These are phyloP conservation scores for Dyspetes luteomarginatus DNA, from an alignment of 2,888 invertebrate species.

Conservation along the genomic window DNA sequence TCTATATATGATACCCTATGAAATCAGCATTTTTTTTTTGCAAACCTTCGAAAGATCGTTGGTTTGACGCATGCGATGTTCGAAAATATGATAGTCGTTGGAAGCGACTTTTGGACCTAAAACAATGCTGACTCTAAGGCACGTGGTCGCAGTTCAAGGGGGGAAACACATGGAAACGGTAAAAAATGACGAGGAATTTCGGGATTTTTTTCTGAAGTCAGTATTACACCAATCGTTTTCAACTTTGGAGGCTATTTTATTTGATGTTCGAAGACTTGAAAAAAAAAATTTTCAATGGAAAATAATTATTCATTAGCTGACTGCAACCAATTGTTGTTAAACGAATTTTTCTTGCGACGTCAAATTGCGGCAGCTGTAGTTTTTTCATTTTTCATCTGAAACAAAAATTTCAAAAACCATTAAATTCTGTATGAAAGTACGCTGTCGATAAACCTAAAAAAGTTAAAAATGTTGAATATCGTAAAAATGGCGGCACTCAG, in stretches of 20 bases:
- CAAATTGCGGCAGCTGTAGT: background rate
- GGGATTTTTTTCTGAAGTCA: background rate
- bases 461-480: background rate
- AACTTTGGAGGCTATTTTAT: background rate
- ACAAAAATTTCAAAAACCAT: background rate
- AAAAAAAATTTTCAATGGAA: background rate
- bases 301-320: background rate
- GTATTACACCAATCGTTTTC: background rate
- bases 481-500: too few relatives aligned
- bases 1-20: too few relatives aligned
- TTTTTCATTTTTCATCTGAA: background rate
- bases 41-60: too few relatives aligned
- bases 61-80: too few relatives aligned
- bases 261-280: background rate
- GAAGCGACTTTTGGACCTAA: too few relatives aligned
- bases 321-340: background rate
- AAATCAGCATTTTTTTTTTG: too few relatives aligned
- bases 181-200: background rate
- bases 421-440: conserved; percentile 4
- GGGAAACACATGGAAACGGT: too few relatives aligned
- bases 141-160: too few relatives aligned
- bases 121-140: too few relatives aligned
- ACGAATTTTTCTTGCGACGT: background rate
- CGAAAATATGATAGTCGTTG: too few relatives aligned
- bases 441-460: background rate